These are phyloP conservation scores for Melitaea cinxia DNA, from an alignment of 1,140 invertebrate genomes.

Conservation along the genomic window DNA sequence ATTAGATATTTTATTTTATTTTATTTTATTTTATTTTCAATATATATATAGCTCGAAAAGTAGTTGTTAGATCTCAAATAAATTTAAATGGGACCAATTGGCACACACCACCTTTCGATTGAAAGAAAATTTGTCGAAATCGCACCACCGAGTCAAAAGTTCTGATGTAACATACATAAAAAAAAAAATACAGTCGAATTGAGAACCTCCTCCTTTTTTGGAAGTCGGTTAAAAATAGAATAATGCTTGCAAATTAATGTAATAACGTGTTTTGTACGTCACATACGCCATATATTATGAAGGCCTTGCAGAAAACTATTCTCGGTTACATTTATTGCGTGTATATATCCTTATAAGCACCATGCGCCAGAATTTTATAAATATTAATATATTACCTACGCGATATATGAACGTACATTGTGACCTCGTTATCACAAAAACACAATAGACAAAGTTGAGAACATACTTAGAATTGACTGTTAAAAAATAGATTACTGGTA, in stretches of 20 bases:
- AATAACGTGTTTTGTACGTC: not conserved
- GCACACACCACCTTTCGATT: no score
- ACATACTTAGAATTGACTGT: not conserved
- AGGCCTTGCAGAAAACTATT: not conserved
- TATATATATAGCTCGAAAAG: no score
- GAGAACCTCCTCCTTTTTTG: no score
- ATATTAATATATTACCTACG: not conserved
- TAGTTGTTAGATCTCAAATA: no score
- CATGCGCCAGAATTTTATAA: not conserved
- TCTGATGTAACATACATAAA: no score
- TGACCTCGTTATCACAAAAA: not conserved
- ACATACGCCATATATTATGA: not conserved
- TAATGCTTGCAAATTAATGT: slow-evolving; percentile 1
- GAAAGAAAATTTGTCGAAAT: no score
- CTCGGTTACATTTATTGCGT: not conserved
- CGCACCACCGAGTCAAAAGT: no score
- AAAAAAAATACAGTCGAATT: no score
- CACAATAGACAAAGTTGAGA: not conserved
- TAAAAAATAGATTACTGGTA: not conserved
- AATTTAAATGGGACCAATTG: no score
- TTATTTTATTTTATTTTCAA: no score
- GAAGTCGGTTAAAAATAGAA: no score
- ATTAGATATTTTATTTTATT: no score
- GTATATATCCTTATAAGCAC: not conserved
- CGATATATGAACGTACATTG: not conserved